phyloP scores from a whole-genome alignment of 1,140 invertebrate genomes.

The Pygmarrhopalites habei region DNA sequence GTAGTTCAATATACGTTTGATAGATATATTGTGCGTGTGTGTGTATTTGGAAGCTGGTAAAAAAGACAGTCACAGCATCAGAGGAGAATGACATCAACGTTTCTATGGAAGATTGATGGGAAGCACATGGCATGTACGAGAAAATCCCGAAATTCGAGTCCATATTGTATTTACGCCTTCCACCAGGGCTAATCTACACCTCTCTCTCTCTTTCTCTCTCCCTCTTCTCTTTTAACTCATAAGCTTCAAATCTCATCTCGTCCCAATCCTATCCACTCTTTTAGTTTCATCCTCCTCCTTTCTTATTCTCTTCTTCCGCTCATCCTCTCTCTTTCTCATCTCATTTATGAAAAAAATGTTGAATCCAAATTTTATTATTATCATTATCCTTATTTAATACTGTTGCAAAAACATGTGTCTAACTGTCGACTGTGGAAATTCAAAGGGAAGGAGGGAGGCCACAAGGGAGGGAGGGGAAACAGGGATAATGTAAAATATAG shows the following conservation, averaged over 20 bases:
- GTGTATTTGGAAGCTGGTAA: too few relatives aligned
- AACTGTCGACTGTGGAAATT: too few relatives aligned
- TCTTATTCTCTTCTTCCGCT: conserved; percentile 11
- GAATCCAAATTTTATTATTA: too few relatives aligned
- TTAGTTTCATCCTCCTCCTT: conserved; percentile 12
- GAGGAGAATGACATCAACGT: conserved; percentile 35
- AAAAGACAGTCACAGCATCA: conserved; percentile 32
- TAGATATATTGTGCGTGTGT: too few relatives aligned
- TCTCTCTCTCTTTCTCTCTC: conserved; percentile 10
- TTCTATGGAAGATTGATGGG: conserved; percentile 41
- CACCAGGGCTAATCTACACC: conserved; percentile 27
- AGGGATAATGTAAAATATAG: too few relatives aligned
- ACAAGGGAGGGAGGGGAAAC: too few relatives aligned
- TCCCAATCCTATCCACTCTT: background rate
- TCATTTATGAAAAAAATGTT: too few relatives aligned
- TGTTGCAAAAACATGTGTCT: too few relatives aligned
- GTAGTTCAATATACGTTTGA: too few relatives aligned
- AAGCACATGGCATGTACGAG: conserved; percentile 34
- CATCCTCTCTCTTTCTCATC: conserved; percentile 14
- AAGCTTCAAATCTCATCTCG: conserved; percentile 10
- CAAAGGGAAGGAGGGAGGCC: too few relatives aligned
- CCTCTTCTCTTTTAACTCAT: conserved; percentile 13
- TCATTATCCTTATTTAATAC: too few relatives aligned
- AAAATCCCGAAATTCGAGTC: conserved; percentile 37
- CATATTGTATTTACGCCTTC: conserved; percentile 31